A percentile compares a stretch with the other conserved stretches of the same genome.
Conservation (phyloP, 2,888 invertebrate species). For the Esperia sulphurella region DNA sequence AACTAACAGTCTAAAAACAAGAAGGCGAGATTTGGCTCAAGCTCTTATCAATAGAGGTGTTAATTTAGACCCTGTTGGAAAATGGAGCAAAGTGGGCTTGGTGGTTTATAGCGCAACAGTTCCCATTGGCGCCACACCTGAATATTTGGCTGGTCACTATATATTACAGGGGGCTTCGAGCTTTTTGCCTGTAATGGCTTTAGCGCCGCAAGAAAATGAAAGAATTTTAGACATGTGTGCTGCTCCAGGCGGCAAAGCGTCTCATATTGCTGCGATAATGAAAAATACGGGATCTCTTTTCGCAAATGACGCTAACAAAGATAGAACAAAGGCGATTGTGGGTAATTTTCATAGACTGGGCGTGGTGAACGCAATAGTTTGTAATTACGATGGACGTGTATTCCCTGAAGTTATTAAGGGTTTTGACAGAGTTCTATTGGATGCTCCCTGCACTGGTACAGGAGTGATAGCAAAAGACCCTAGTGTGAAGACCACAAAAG, state of each 20-base stretch:
- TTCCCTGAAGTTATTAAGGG: constrained; percentile 91
- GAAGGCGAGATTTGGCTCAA: constrained; percentile 95
- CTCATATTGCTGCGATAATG: constrained; percentile 98
- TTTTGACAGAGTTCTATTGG: constrained; percentile 96
- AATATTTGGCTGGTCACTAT: constrained; percentile 99
- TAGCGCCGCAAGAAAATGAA: constrained; percentile 98
- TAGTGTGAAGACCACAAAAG: constrained; percentile 95
- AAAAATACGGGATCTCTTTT: constrained; percentile 98
- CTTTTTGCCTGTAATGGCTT: constrained; percentile 97
- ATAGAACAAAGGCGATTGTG: constrained; percentile 93
- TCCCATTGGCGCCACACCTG: constrained; percentile 98
- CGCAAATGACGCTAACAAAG: constrained; percentile 96
- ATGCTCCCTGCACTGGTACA: constrained; percentile 99
- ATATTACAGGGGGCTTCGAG: constrained; percentile 98
- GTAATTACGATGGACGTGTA: constrained; percentile 93
- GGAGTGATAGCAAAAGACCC: constrained; percentile 99
- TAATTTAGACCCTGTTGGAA: constrained; percentile 98
- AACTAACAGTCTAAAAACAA: constrained; percentile 95
- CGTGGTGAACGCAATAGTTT: constrained; percentile 94
- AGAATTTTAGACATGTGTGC: constrained; percentile 97
- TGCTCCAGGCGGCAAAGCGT: constrained; percentile 99
- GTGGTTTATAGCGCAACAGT: constrained; percentile 98
- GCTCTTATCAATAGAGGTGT: constrained; percentile 97
- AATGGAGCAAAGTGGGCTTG: constrained; percentile 99
- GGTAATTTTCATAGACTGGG: constrained; percentile 98